phyloP scores from a whole-genome alignment of 1,140 invertebrate genomes.

The Danaus plexippus region DNA sequence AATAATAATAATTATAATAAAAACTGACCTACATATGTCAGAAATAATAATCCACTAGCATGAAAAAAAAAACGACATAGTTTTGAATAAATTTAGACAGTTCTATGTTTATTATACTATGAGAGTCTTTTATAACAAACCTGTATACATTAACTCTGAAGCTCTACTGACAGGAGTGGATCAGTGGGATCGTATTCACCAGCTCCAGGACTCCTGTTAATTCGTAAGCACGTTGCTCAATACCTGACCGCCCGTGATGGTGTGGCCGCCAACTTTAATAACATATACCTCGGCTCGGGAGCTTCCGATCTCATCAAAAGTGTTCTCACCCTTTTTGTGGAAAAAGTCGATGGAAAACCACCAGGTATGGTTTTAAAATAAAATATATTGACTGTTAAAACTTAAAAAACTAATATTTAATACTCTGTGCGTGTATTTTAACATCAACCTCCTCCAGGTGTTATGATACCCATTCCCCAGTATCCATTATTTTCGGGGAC shows the following conservation, averaged over 20 bases:
- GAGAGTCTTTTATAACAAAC: neutral
- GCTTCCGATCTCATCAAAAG: slow-evolving; percentile 74
- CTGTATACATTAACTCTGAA: neutral
- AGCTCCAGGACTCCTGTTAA: slow-evolving; percentile 78
- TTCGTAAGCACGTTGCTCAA: slow-evolving; percentile 78
- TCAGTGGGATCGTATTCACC: slow-evolving; percentile 82
- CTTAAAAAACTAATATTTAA: no score
- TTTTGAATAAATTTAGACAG: no score
- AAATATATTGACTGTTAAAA: no score
- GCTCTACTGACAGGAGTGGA: slow-evolving; percentile 59
- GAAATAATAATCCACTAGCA: no score
- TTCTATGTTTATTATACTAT: no score
- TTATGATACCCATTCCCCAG: slow-evolving; percentile 98
- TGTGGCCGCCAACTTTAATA: slow-evolving; percentile 70
- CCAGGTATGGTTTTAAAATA: slow-evolving; percentile 24
- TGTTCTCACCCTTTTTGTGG: slow-evolving; percentile 36
- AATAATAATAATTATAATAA: no score
- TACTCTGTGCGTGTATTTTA: no score
- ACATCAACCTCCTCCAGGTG: slow-evolving; percentile 71
- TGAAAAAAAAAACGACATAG: no score
- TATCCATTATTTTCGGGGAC: slow-evolving; percentile 98
- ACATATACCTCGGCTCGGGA: slow-evolving; percentile 82
- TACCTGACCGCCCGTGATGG: slow-evolving; percentile 80
- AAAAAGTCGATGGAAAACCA: slow-evolving; percentile 35
- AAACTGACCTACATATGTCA: no score